phyloP scores from a whole-genome alignment of 2,888 invertebrate genomes.

The Brassicogethes aeneus region DNA sequence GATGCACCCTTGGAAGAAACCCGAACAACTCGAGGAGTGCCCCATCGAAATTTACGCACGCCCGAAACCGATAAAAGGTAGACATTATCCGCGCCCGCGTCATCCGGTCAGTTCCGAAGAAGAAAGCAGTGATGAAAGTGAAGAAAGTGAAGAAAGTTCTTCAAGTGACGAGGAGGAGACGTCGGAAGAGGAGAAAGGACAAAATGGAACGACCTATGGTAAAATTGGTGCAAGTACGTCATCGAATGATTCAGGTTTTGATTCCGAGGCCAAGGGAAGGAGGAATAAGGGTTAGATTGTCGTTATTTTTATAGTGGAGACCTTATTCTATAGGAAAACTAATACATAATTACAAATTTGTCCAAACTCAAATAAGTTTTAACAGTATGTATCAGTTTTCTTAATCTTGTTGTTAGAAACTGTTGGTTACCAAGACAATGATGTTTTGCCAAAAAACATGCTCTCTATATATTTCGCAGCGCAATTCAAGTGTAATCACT shows the following conservation, averaged over 20 bases:
- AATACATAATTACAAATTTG: no score
- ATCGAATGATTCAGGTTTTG: constrained; percentile 79
- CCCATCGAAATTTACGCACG: constrained; percentile 37
- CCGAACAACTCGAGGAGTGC: constrained; percentile 35
- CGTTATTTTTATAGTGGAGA: no score
- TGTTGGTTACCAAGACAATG: no score
- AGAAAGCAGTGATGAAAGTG: constrained; percentile 15
- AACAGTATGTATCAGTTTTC: no score
- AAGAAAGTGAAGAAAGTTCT: constrained; percentile 25
- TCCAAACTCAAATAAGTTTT: no score
- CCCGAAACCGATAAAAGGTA: constrained; percentile 36
- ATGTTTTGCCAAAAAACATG: no score
- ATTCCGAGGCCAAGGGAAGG: constrained; percentile 53
- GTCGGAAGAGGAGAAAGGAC: constrained; percentile 21
- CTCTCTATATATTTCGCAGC: no score
- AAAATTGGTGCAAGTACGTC: constrained; percentile 58
- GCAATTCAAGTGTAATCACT: no score
- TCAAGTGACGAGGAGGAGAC: constrained; percentile 24
- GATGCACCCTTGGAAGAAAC: constrained; percentile 38
- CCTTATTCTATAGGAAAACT: no score
- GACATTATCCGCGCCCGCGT: constrained; percentile 35
- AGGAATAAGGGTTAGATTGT: constrained; percentile 50
- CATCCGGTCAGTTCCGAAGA: constrained; percentile 17
- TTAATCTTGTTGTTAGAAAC: no score
- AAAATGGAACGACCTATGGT: constrained; percentile 29